A percentile compares a stretch with the other conserved stretches of the same genome.
These are phyloP conservation scores for Phenganax subtilis DNA, from an alignment of 92 coral and sea anemone genomes.

Conservation along the genomic window DNA sequence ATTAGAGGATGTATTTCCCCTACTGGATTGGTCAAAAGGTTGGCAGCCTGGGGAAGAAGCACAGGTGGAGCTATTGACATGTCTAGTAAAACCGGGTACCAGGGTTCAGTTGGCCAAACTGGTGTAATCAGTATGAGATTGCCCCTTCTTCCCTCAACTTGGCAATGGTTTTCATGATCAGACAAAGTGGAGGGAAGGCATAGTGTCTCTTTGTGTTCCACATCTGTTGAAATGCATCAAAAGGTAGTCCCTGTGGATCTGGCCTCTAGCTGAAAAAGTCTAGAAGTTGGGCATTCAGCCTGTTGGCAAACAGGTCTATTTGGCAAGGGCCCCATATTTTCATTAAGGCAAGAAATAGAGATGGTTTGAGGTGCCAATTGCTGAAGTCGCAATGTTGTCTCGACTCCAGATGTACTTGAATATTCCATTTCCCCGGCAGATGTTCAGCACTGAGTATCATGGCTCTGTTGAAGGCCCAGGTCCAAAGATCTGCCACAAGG, in stretches of 20 bases:
- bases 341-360: conserved; percentile 25
- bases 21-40: conserved; percentile 35
- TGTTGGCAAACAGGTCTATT: conserved; percentile 49
- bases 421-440: conserved; percentile 53
- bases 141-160: conserved; percentile 20
- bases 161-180: conserved; percentile 6
- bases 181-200: no score
- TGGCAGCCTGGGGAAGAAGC: conserved; percentile 17
- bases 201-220: conserved; percentile 32
- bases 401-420: conserved; percentile 49
- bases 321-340: conserved; percentile 29
- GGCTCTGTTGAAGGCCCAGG: conserved; percentile 36
- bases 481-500: conserved; percentile 51
- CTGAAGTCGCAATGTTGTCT: conserved; percentile 22
- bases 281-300: conserved; percentile 44
- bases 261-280: conserved; percentile 54
- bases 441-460: conserved; percentile 50
- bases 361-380: conserved; percentile 41
- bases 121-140: conserved; percentile 21
- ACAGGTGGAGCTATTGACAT: conserved; percentile 25
- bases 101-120: conserved; percentile 43
- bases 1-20: conserved; percentile 40
- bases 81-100: conserved; percentile 38
- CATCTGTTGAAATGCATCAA: not conserved
- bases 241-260: conserved; percentile 32